Evolutionary conservation across 2,888 invertebrate species (phyloP).

Genomic region (Coecobrya sp.): DNA sequence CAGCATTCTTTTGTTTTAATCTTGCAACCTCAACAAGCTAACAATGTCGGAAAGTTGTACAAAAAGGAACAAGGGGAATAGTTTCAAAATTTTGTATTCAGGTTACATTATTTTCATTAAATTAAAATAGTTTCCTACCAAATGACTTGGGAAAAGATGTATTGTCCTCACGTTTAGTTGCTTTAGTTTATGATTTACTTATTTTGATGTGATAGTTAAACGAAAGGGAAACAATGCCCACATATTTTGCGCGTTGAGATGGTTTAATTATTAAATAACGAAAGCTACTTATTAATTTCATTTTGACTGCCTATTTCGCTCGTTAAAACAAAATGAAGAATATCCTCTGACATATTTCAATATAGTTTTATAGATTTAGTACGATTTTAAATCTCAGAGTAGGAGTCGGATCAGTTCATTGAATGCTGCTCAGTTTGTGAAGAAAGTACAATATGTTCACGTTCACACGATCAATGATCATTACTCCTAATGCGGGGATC

Average conservation of each 20-base stretch:
- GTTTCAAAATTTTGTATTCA: conserved; percentile 9
- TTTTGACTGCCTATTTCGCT: too few relatives aligned
- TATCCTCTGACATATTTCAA: too few relatives aligned
- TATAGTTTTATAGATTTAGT: too few relatives aligned
- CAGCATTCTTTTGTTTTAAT: conserved; percentile 26
- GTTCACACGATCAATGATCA: too few relatives aligned
- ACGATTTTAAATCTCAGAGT: too few relatives aligned
- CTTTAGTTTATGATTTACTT: not conserved
- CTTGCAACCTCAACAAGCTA: not conserved
- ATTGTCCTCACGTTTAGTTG: not conserved
- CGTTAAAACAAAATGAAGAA: too few relatives aligned
- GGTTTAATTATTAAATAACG: conserved; percentile 5
- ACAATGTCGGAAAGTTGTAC: conserved; percentile 11
- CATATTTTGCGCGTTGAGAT: not conserved
- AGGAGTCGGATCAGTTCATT: too few relatives aligned
- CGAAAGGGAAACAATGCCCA: conserved; percentile 20
- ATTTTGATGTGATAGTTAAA: not conserved
- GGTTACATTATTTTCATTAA: conserved; percentile 28
- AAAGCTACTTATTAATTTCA: not conserved
- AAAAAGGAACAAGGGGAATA: not conserved
- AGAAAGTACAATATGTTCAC: too few relatives aligned
- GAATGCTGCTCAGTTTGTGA: too few relatives aligned
- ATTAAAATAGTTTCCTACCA: conserved; percentile 23
- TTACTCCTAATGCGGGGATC: too few relatives aligned
- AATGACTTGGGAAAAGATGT: not conserved